Conservation (phyloP, 2,888 invertebrate species). For the Phyllotreta cruciferae region DNA sequence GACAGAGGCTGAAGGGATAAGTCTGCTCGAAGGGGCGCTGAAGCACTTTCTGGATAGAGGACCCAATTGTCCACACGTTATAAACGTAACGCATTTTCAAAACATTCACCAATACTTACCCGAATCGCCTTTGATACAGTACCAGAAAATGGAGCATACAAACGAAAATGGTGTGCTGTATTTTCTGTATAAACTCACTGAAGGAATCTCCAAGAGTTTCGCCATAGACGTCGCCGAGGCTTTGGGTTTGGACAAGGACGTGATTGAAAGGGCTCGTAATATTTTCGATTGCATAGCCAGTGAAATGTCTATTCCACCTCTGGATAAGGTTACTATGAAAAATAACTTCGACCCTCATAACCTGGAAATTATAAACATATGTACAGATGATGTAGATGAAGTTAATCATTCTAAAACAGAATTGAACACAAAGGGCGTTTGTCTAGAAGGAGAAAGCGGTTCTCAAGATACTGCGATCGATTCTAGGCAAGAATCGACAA, state of each 20-base stretch:
- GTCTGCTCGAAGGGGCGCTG: constrained; percentile 74
- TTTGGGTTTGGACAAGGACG: constrained; percentile 64
- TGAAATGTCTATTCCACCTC: constrained; percentile 35
- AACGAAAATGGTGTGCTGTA: constrained; percentile 63
- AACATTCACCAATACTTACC: constrained; percentile 68
- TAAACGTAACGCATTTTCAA: constrained; percentile 82
- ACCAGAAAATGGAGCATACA: constrained; percentile 54
- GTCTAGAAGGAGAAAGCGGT: no score
- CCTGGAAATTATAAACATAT: constrained; percentile 30
- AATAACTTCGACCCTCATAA: constrained; percentile 26
- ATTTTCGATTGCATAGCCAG: constrained; percentile 58
- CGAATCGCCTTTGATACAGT: constrained; percentile 57
- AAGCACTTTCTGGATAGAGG: constrained; percentile 69
- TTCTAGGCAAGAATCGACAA: no score
- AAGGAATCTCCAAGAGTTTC: constrained; percentile 70
- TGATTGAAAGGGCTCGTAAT: constrained; percentile 64
- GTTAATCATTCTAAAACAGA: no score
- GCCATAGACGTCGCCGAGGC: constrained; percentile 71
- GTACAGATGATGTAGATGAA: no score
- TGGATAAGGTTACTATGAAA: constrained; percentile 21
- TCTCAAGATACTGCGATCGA: no score
- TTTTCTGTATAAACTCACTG: constrained; percentile 71
- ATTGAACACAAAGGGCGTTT: no score
- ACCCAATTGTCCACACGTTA: constrained; percentile 72
- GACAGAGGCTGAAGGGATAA: constrained; percentile 74